phyloP scores from a whole-genome alignment of 1,140 invertebrate genomes.

The Apis florea region DNA sequence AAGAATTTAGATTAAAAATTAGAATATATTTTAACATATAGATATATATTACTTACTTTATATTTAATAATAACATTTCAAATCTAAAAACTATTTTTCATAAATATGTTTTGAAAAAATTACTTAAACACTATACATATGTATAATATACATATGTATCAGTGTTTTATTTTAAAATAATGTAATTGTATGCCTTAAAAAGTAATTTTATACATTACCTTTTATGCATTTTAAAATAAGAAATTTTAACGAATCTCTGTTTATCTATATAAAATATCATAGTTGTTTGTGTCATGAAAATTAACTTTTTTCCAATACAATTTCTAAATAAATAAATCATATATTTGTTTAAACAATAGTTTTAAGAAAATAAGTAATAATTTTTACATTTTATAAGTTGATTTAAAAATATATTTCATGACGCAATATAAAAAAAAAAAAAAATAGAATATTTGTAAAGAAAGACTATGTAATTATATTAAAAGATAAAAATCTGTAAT shows the following conservation, averaged over 20 bases:
- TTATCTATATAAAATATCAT: constrained; percentile 46
- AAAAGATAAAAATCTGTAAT: not conserved
- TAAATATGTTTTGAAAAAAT: not conserved
- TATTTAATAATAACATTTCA: not conserved
- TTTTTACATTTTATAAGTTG: not conserved
- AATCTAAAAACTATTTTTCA: not conserved
- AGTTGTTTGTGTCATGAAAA: constrained; percentile 1
- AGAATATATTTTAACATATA: constrained; percentile 6
- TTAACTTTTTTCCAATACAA: not conserved
- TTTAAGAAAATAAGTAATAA: not conserved
- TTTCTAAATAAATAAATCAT: too few species aligned
- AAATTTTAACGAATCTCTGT: constrained; percentile 47
- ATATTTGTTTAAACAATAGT: not conserved
- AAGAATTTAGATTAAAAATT: constrained; percentile 2
- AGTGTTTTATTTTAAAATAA: constrained; percentile 6
- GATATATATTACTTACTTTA: not conserved
- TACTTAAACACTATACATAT: not conserved
- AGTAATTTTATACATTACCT: not conserved
- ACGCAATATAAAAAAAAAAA: not conserved
- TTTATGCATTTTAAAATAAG: not conserved
- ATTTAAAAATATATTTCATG: not conserved
- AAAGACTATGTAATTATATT: not conserved
- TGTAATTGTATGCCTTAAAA: not conserved
- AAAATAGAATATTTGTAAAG: not conserved
- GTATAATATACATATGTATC: not conserved